Evolutionary conservation across 2,797 vertebrate species (phyloP).

Genomic region (Chlorospingus flavigularis): DNA sequence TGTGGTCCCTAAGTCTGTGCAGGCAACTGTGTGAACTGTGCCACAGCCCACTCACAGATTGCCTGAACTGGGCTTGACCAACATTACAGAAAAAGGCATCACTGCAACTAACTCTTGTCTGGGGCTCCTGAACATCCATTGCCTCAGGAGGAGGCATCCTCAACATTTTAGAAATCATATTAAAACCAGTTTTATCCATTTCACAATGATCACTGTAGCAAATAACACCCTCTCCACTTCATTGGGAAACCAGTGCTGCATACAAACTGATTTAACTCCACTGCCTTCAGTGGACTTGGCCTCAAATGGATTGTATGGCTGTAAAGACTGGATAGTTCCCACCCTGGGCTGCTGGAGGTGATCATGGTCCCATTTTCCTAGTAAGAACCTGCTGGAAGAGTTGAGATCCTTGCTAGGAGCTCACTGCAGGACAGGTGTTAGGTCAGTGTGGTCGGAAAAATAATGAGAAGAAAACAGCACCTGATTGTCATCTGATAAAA

Average conservation of each 20-base stretch:
- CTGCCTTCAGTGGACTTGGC: background rate
- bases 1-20: background rate
- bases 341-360: background rate
- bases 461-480: conserved; percentile 9
- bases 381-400: background rate
- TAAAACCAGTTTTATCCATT: background rate
- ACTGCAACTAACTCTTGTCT: background rate
- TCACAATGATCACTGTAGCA: background rate
- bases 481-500: conserved; percentile 35
- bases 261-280: background rate
- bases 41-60: background rate
- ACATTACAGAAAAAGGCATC: background rate
- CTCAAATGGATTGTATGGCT: background rate
- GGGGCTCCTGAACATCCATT: background rate
- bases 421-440: background rate
- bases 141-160: background rate
- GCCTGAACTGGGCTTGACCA: background rate
- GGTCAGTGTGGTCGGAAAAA: background rate
- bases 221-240: background rate
- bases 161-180: background rate
- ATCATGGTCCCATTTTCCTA: background rate
- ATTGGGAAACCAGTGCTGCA: background rate
- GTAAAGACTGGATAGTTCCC: background rate
- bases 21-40: background rate
- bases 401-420: background rate